A percentile compares a stretch with the other conserved stretches of the same genome.
phyloP scores from a whole-genome alignment of 2,113 vertebrate genomes.

The Chlamydotis undulata region DNA sequence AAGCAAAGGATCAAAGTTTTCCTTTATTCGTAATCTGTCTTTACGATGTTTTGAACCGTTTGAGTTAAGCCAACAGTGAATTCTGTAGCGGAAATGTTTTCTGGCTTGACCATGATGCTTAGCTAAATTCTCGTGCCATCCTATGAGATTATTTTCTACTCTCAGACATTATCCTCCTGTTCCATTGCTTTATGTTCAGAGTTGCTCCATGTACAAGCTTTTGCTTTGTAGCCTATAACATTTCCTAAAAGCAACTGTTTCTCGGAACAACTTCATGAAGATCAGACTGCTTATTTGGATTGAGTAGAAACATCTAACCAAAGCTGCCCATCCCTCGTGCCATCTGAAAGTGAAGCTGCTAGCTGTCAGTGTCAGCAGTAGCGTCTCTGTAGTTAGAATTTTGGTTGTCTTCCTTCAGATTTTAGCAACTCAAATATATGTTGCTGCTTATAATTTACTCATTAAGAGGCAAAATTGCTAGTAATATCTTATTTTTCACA shows the following conservation, averaged over 20 bases:
- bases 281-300: neutral
- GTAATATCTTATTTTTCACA: neutral
- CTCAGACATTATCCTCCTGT: neutral
- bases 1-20: neutral
- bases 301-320: neutral
- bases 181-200: neutral
- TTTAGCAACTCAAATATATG: neutral
- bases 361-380: neutral
- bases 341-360: neutral
- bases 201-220: neutral
- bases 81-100: neutral
- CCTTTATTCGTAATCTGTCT: neutral
- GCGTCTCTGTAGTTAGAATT: neutral
- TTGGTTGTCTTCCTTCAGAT: neutral
- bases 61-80: neutral
- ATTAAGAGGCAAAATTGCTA: neutral
- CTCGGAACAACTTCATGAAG: neutral
- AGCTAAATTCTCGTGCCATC: neutral
- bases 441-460: neutral
- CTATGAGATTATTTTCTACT: neutral
- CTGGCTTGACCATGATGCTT: neutral
- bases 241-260: neutral
- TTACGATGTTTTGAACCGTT: neutral
- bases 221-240: neutral
- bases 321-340: neutral